Conservation (phyloP, 2,888 invertebrate species). For the Apodemia mormo region DNA sequence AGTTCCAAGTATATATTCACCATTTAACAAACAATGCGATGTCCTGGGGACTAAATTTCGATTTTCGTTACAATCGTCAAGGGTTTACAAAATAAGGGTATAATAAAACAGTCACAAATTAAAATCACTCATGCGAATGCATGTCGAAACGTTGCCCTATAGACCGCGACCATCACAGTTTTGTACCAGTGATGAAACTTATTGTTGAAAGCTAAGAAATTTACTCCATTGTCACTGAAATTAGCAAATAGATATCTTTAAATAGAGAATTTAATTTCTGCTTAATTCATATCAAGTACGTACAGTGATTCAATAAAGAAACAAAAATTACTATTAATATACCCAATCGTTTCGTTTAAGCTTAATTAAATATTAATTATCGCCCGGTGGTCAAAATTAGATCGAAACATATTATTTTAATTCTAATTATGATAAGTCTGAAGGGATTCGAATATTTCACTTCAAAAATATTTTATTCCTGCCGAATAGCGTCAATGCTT, state of each 20-base stretch:
- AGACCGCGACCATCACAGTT: conserved; percentile 10
- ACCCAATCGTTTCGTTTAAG: too few relatives aligned
- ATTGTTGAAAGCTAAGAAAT: conserved; percentile 19
- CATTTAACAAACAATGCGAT: too few relatives aligned
- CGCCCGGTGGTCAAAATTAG: too few relatives aligned
- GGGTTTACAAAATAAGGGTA: conserved; percentile 22
- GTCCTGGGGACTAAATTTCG: background rate
- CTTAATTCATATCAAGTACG: background rate
- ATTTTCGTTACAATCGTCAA: background rate
- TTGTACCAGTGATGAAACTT: conserved; percentile 19
- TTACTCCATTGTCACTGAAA: conserved; percentile 16
- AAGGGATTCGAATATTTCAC: too few relatives aligned
- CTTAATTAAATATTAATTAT: too few relatives aligned
- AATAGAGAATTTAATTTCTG: background rate
- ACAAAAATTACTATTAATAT: background rate
- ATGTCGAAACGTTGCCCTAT: conserved; percentile 41
- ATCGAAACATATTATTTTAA: too few relatives aligned
- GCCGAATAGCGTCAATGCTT: too few relatives aligned
- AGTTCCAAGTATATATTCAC: too few relatives aligned
- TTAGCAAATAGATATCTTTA: background rate
- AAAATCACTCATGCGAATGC: conserved; percentile 41
- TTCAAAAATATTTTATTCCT: too few relatives aligned
- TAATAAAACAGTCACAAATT: conserved; percentile 18
- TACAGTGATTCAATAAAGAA: background rate
- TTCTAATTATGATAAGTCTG: too few relatives aligned